Evolutionary conservation across 2,113 vertebrate species (phyloP).

Genomic region (Ancistrus triradiatus): DNA sequence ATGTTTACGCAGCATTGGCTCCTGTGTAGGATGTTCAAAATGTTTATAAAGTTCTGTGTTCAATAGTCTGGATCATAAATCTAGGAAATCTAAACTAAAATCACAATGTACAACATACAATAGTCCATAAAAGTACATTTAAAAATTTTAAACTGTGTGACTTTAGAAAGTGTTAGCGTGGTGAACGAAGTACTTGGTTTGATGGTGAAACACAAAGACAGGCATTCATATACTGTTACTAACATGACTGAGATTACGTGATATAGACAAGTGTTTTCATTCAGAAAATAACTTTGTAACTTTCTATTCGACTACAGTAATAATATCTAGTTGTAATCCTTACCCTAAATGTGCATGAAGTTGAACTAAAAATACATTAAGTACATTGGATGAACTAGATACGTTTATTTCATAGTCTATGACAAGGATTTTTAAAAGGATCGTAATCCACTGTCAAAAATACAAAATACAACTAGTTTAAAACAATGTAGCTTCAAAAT

Average conservation of each 20-base stretch:
- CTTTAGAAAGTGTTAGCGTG: constrained; percentile 8
- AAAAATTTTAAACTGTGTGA: constrained; percentile 33
- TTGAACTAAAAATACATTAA: constrained; percentile 39
- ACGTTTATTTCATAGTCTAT: constrained; percentile 38
- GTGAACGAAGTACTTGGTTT: constrained; percentile 1
- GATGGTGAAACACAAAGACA: background rate
- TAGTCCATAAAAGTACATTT: constrained; percentile 34
- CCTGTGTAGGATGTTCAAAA: constrained; percentile 20
- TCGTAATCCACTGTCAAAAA: constrained; percentile 55
- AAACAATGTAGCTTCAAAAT: constrained; percentile 58
- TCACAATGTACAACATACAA: constrained; percentile 28
- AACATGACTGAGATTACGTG: background rate
- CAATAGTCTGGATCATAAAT: constrained; percentile 14
- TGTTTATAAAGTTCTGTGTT: constrained; percentile 11
- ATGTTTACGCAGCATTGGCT: background rate
- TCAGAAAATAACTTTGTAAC: constrained; percentile 10
- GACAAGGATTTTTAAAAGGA: constrained; percentile 51
- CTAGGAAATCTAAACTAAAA: constrained; percentile 2
- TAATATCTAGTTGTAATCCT: constrained; percentile 4
- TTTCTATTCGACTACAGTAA: too few relatives aligned
- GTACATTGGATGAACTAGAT: constrained; percentile 34
- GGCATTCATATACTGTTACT: constrained; percentile 16
- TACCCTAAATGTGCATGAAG: constrained; percentile 1
- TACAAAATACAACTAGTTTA: constrained; percentile 64
- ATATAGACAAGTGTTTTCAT: background rate